Conservation (phyloP, 2,888 invertebrate species). For the Drosophila ustulata region DNA sequence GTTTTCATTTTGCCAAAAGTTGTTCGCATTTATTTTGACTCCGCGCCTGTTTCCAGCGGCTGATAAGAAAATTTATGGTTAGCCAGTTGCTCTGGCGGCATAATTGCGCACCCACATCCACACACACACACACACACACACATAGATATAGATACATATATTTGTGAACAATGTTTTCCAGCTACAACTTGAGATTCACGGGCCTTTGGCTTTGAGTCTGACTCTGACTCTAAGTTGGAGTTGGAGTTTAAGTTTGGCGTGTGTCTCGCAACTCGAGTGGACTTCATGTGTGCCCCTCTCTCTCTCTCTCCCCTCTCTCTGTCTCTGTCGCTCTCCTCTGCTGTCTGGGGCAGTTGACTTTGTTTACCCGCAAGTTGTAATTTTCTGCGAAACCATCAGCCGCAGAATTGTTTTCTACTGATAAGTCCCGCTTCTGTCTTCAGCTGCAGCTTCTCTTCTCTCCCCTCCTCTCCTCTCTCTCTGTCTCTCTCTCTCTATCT, state of each 20-base stretch:
- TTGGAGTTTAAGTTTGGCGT: conserved; percentile 34
- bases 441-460: background rate
- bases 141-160: background rate
- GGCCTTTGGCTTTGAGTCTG: background rate
- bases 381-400: conserved; percentile 78
- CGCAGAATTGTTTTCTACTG: conserved; percentile 72
- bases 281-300: conserved; percentile 38
- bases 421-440: conserved; percentile 70
- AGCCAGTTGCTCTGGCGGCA: conserved; percentile 71
- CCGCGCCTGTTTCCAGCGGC: conserved; percentile 58
- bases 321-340: background rate
- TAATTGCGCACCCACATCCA: conserved; percentile 79
- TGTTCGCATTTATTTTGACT: background rate
- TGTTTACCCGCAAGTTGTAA: conserved; percentile 80
- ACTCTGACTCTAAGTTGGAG: background rate
- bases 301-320: conserved; percentile 1
- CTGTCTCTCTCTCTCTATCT: background rate
- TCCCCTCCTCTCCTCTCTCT: background rate
- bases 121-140: conserved; percentile 55
- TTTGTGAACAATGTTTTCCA: background rate
- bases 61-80: conserved; percentile 80
- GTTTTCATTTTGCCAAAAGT: background rate
- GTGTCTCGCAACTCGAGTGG: conserved; percentile 50
- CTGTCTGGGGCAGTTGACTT: conserved; percentile 60
- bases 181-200: background rate